These are phyloP conservation scores for Ceratosolen fusciceps DNA, from an alignment of 1,140 invertebrate genomes.

Conservation along the genomic window DNA sequence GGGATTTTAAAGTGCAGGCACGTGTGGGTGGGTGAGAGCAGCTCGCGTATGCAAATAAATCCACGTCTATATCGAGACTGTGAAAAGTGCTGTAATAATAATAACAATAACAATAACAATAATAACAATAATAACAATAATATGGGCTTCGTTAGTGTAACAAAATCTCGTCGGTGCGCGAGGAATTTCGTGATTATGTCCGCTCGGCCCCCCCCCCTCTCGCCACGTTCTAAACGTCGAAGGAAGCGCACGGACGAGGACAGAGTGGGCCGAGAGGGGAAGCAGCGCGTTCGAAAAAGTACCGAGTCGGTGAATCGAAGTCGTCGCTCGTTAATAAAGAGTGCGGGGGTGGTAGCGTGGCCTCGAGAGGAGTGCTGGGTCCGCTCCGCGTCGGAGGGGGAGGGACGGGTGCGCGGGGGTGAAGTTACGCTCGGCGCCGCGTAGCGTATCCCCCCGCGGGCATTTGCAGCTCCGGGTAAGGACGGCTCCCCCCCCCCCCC, in stretches of 20 bases:
- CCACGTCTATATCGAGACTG: too few relatives aligned
- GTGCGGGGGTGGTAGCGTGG: neutral
- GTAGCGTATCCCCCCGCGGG: conserved; percentile 7
- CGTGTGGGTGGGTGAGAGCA: too few relatives aligned
- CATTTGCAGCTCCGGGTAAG: too few relatives aligned
- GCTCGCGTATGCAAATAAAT: too few relatives aligned
- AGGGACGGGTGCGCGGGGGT: neutral
- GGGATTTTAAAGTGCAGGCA: too few relatives aligned
- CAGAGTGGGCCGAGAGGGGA: neutral
- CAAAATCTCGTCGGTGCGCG: neutral
- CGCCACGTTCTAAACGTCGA: neutral
- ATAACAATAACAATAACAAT: neutral
- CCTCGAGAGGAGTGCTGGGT: conserved; percentile 26
- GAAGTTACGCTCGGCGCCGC: neutral
- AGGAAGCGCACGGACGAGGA: neutral
- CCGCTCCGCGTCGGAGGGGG: too few relatives aligned
- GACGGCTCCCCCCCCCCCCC: neutral
- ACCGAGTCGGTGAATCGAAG: neutral
- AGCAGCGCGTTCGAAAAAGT: neutral
- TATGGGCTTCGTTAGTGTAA: neutral
- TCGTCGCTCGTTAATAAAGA: neutral
- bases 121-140: neutral
- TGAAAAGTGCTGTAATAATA: too few relatives aligned
- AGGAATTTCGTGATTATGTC: neutral
- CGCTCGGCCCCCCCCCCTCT: too few relatives aligned